Conservation (phyloP, 2,888 invertebrate species). For the Chaitophorus viminalis region DNA sequence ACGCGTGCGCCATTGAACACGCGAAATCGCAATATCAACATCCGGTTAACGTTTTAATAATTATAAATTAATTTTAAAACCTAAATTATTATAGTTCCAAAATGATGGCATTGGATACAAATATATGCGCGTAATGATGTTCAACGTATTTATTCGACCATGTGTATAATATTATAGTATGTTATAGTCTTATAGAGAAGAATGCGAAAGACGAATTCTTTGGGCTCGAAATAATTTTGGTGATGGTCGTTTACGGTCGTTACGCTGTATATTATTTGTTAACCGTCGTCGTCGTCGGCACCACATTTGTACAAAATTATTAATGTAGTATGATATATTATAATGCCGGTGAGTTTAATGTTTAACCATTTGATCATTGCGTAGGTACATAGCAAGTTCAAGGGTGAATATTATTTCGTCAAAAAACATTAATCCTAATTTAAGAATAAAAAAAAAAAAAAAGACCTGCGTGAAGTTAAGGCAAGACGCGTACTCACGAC, state of each 20-base stretch:
- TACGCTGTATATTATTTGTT: not conserved
- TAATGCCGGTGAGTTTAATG: not conserved
- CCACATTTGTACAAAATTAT: not conserved
- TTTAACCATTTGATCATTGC: slow-evolving; percentile 9
- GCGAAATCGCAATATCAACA: slow-evolving; percentile 11
- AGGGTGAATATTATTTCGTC: not conserved
- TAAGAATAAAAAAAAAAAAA: too few relatives aligned
- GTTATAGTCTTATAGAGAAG: too few relatives aligned
- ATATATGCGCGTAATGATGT: too few relatives aligned
- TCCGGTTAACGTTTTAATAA: slow-evolving; percentile 27
- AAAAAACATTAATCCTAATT: not conserved
- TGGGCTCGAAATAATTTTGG: slow-evolving; percentile 5
- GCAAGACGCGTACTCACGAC: not conserved
- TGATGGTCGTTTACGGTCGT: slow-evolving; percentile 11
- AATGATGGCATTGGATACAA: too few relatives aligned
- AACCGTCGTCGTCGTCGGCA: not conserved
- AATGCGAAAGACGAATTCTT: too few relatives aligned
- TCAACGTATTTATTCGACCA: too few relatives aligned
- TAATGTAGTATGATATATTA: not conserved
- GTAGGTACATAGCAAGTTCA: slow-evolving; percentile 36
- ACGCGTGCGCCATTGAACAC: not conserved
- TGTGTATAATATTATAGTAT: too few relatives aligned
- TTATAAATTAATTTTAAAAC: not conserved
- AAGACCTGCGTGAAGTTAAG: not conserved
- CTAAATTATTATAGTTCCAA: not conserved